Conservation (phyloP, 2,113 vertebrate genomes). For the Microcebus murinus region DNA sequence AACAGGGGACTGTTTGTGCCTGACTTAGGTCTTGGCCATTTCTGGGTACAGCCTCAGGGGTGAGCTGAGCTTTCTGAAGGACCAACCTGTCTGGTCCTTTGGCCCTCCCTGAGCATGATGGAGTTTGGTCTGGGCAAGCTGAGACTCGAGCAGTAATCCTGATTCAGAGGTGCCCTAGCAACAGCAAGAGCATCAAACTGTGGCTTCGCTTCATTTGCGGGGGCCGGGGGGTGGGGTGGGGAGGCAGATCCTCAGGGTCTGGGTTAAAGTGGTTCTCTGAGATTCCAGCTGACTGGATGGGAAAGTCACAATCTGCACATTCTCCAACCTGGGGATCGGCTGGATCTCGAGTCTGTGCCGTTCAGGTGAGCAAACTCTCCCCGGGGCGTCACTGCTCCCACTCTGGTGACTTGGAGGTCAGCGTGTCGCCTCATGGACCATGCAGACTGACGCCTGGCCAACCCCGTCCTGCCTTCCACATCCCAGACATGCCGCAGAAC, state of each 20-base stretch:
- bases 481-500: not conserved
- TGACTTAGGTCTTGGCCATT: not conserved
- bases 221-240: not conserved
- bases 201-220: not conserved
- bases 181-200: rapidly evolving
- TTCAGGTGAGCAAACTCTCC: not conserved
- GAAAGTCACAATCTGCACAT: rapidly evolving
- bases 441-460: not conserved
- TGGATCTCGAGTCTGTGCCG: rapidly evolving
- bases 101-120: not conserved
- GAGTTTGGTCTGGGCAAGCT: not conserved
- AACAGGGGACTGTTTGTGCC: rapidly evolving
- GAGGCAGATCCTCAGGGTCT: not conserved
- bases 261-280: not conserved
- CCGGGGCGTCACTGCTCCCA: rapidly evolving
- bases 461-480: rapidly evolving
- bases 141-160: not conserved
- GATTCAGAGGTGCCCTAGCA: not conserved
- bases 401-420: rapidly evolving
- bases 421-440: not conserved
- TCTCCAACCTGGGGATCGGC: not conserved
- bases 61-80: not conserved
- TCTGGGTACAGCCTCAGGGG: not conserved
- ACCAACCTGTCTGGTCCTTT: rapidly evolving
- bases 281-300: no score